These are phyloP conservation scores for Augochlora pura DNA, from an alignment of 1,140 invertebrate genomes.

Conservation along the genomic window DNA sequence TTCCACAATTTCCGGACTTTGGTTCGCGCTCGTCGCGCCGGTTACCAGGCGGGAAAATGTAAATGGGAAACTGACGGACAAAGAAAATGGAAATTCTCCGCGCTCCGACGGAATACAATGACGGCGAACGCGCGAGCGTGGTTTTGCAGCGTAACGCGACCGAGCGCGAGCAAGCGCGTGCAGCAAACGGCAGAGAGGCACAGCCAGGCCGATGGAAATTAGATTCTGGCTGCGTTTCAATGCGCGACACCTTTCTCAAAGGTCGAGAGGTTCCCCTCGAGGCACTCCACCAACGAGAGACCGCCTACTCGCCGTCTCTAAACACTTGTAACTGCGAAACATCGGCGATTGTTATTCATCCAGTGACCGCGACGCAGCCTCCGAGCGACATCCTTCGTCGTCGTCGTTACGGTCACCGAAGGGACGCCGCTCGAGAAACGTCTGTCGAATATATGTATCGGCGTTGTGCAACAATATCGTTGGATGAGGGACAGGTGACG, in stretches of 20 bases:
- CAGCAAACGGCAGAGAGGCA: not conserved
- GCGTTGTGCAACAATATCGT: not conserved
- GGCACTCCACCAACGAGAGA: too few relatives aligned
- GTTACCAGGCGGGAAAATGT: not conserved
- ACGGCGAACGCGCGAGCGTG: not conserved
- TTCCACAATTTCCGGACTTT: too few relatives aligned
- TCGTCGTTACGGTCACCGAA: too few relatives aligned
- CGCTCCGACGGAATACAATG: not conserved
- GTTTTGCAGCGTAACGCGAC: slow-evolving; percentile 18
- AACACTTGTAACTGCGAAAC: too few relatives aligned
- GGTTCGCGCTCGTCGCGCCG: too few relatives aligned
- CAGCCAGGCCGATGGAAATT: slow-evolving; percentile 21
- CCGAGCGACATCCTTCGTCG: too few relatives aligned
- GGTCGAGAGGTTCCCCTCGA: slow-evolving; percentile 17
- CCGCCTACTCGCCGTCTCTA: too few relatives aligned
- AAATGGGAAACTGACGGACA: slow-evolving; percentile 26
- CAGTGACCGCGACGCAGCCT: too few relatives aligned
- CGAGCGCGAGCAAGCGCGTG: not conserved
- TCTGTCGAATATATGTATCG: too few relatives aligned
- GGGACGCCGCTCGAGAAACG: too few relatives aligned
- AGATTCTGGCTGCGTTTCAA: not conserved
- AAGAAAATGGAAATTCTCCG: slow-evolving; percentile 25
- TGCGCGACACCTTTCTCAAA: slow-evolving; percentile 21
- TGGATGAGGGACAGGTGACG: slow-evolving; percentile 9
- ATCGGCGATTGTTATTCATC: too few relatives aligned